These are phyloP conservation scores for Ciconia maguari DNA, from an alignment of 2,113 vertebrate species.

Conservation along the genomic window DNA sequence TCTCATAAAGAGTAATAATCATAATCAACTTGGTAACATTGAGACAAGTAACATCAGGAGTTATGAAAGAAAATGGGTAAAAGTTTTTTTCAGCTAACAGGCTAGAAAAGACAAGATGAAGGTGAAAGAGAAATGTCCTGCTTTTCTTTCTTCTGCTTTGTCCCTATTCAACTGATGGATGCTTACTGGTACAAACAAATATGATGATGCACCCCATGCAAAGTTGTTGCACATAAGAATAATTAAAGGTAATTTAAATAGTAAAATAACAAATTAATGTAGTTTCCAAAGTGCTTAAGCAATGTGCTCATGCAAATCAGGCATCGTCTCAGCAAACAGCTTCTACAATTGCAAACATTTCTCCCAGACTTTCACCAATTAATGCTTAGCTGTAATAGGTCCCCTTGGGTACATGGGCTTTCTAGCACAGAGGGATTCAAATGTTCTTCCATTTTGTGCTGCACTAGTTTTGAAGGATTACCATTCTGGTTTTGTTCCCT, in stretches of 20 bases:
- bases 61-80: background rate
- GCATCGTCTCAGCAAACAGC: background rate
- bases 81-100: background rate
- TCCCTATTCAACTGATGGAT: background rate
- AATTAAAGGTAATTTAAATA: conserved; percentile 42
- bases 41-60: background rate
- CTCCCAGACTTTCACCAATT: background rate
- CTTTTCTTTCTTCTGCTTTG: background rate
- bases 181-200: background rate
- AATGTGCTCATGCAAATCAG: background rate
- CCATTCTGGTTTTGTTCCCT: background rate
- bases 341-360: background rate
- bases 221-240: background rate
- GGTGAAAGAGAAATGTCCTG: background rate
- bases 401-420: background rate
- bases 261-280: background rate
- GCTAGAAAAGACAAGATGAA: background rate
- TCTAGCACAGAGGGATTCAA: background rate
- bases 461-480: background rate
- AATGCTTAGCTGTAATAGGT: background rate
- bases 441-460: background rate
- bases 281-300: background rate
- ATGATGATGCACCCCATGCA: background rate
- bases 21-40: background rate
- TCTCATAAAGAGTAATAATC: background rate